These are phyloP conservation scores for Potamilus streckersoni DNA, from an alignment of 1,140 invertebrate genomes.

Conservation along the genomic window DNA sequence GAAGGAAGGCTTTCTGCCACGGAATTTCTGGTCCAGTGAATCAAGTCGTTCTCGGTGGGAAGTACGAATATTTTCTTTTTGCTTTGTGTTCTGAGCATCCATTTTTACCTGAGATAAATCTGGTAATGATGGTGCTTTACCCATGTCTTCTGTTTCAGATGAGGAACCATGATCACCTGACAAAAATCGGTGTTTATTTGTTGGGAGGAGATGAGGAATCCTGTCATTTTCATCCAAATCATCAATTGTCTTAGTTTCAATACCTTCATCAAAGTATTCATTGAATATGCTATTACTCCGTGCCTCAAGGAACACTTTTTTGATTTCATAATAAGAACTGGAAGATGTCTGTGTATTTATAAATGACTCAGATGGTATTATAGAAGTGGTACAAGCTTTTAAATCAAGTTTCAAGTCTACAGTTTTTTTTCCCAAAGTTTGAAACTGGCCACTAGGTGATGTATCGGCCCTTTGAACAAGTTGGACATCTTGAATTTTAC, in stretches of 20 bases:
- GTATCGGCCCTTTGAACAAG: too few species aligned
- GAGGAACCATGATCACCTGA: constrained; percentile 1
- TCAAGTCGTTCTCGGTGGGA: constrained; percentile 23
- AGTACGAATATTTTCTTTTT: background rate
- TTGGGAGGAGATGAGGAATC: constrained; percentile 21
- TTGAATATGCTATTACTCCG: constrained; percentile 60
- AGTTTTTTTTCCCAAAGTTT: too few species aligned
- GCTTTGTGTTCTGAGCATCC: constrained; percentile 15
- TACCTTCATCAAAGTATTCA: constrained; percentile 56
- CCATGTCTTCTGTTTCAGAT: constrained; percentile 2
- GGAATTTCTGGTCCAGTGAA: constrained; percentile 33
- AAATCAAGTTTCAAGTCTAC: too few species aligned
- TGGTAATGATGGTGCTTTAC: constrained; percentile 10
- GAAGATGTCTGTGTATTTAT: too few species aligned
- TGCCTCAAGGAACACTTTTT: constrained; percentile 40
- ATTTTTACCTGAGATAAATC: constrained; percentile 13
- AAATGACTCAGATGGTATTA: too few species aligned
- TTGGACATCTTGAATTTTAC: constrained; percentile 35
- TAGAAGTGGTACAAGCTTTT: too few species aligned
- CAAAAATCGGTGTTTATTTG: constrained; percentile 4
- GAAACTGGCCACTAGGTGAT: too few species aligned
- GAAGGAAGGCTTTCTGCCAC: constrained; percentile 31
- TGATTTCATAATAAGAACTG: constrained; percentile 23
- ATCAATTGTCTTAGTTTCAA: constrained; percentile 53
- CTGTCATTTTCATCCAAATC: constrained; percentile 43